A percentile compares a stretch with the other conserved stretches of the same genome.
Conservation (phyloP, 2,113 vertebrate genomes). For the Stegostoma tigrinum region DNA sequence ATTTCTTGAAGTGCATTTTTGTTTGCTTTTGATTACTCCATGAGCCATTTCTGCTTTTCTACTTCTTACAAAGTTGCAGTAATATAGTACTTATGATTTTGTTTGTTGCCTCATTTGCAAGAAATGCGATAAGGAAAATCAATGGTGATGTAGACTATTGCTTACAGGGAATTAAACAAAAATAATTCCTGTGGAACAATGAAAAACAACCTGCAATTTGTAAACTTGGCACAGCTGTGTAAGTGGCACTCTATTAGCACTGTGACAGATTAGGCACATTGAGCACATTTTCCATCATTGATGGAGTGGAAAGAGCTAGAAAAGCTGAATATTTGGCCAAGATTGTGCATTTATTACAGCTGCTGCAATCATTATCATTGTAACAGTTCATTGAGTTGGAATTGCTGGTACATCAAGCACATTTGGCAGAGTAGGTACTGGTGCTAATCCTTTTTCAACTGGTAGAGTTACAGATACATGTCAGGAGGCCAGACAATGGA, state of each 20-base stretch:
- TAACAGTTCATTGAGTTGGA: slow-evolving; percentile 22
- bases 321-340: slow-evolving; percentile 18
- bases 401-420: background rate
- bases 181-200: background rate
- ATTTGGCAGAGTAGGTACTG: background rate
- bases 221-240: slow-evolving; percentile 3
- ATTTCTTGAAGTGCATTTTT: background rate
- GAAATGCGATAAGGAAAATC: slow-evolving; percentile 1
- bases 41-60: background rate
- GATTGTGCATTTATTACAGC: background rate
- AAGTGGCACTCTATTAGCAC: slow-evolving; percentile 7
- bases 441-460: background rate
- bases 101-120: background rate
- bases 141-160: background rate
- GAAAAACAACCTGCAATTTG: slow-evolving; percentile 23
- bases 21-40: background rate
- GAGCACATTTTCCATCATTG: slow-evolving; percentile 27
- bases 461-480: background rate
- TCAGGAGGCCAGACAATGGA: background rate
- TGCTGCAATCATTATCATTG: background rate
- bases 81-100: background rate
- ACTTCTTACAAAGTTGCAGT: background rate
- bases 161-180: background rate
- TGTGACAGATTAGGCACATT: background rate
- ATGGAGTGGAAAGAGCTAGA: slow-evolving; percentile 5